These are phyloP conservation scores for Maconellicoccus hirsutus DNA, from an alignment of 1,140 invertebrate genomes.

Conservation along the genomic window DNA sequence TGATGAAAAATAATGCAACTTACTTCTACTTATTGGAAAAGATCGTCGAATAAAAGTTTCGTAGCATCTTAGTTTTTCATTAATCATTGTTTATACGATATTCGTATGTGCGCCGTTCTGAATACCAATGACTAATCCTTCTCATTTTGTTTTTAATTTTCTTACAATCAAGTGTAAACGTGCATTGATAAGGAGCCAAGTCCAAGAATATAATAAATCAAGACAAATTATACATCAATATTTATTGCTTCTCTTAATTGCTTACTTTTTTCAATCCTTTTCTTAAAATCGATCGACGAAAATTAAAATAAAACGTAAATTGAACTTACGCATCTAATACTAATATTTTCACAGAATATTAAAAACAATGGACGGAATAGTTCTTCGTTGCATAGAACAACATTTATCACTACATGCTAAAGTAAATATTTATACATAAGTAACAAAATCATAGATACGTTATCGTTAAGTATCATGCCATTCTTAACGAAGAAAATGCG, in stretches of 20 bases:
- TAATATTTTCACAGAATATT: background rate
- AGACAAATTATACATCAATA: background rate
- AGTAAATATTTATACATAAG: background rate
- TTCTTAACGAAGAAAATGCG: background rate
- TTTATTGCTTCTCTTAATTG: conserved; percentile 5
- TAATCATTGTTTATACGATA: too few species aligned
- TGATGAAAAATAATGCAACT: too few species aligned
- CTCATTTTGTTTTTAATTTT: too few species aligned
- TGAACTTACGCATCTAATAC: background rate
- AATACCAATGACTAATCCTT: too few species aligned
- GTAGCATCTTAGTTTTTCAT: too few species aligned
- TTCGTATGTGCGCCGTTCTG: too few species aligned
- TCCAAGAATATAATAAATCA: too few species aligned
- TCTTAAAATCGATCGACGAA: background rate
- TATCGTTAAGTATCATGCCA: background rate
- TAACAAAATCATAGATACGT: background rate
- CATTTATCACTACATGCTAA: background rate
- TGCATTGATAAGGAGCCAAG: too few species aligned
- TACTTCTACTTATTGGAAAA: too few species aligned
- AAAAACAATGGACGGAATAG: conserved; percentile 8
- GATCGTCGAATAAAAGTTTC: too few species aligned
- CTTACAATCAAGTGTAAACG: too few species aligned
- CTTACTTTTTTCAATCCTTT: background rate
- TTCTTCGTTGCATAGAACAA: background rate
- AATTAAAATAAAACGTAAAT: background rate